Conservation (phyloP, 2,113 vertebrate genomes). For the Mustelus asterias region DNA sequence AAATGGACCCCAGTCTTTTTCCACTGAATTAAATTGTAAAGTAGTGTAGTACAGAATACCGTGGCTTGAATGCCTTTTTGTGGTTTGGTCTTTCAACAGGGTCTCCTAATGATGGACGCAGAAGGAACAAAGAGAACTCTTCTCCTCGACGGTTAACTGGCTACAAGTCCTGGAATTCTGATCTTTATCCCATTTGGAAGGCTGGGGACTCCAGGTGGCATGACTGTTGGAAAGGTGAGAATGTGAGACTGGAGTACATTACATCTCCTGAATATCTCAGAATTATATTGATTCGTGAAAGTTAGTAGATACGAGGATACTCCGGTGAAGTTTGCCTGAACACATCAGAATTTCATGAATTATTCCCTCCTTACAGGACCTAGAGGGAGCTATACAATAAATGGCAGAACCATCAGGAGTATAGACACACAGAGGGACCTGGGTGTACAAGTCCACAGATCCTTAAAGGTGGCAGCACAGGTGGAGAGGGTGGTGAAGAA, state of each 20-base stretch:
- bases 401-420: no score
- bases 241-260: slow-evolving; percentile 2
- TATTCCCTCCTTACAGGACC: background rate
- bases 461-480: no score
- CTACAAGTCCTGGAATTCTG: slow-evolving; percentile 67
- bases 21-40: background rate
- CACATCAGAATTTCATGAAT: background rate
- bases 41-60: background rate
- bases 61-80: background rate
- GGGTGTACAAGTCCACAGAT: no score
- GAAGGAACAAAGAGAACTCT: slow-evolving; percentile 32
- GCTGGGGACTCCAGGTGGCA: slow-evolving; percentile 55
- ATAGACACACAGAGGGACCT: no score
- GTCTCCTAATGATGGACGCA: slow-evolving; percentile 7
- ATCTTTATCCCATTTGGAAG: slow-evolving; percentile 74
- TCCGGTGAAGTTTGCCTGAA: background rate
- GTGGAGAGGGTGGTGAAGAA: no score
- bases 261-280: background rate
- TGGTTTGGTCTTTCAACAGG: slow-evolving; percentile 20
- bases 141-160: slow-evolving; percentile 46
- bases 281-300: background rate
- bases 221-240: slow-evolving; percentile 76
- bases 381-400: no score
- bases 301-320: background rate
- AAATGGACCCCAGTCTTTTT: background rate